A percentile compares a stretch with the other conserved stretches of the same genome.
phyloP scores from a whole-genome alignment of 2,888 invertebrate species.

The Drosophila aldrichi region DNA sequence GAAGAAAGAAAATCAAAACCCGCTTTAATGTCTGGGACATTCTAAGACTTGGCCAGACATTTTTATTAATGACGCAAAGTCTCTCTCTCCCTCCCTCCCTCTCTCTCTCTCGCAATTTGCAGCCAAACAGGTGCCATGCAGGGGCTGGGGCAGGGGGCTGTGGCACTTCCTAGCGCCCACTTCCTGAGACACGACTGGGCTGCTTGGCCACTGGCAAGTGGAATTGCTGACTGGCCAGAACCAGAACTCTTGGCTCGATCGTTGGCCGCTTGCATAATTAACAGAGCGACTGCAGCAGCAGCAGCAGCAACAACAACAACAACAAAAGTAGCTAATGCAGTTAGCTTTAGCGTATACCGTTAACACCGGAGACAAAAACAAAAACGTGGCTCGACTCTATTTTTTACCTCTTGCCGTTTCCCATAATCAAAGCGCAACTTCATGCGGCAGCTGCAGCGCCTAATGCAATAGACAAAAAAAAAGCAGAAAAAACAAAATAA shows the following conservation, averaged over 20 bases:
- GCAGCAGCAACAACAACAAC: slow-evolving; percentile 11
- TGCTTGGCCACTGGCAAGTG: slow-evolving; percentile 8
- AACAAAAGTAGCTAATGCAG: slow-evolving; percentile 65
- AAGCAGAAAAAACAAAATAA: slow-evolving; percentile 77
- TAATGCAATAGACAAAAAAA: slow-evolving; percentile 70
- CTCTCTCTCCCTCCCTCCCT: slow-evolving; percentile 19
- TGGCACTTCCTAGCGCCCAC: slow-evolving; percentile 61
- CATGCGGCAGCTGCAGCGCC: slow-evolving; percentile 46
- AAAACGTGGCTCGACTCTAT: slow-evolving; percentile 9
- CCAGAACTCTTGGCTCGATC: slow-evolving; percentile 52
- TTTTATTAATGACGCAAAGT: slow-evolving; percentile 79
- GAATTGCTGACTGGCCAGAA: slow-evolving; percentile 46
- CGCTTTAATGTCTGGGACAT: slow-evolving; percentile 72
- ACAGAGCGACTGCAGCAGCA: slow-evolving; percentile 45
- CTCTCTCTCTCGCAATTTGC: slow-evolving; percentile 3
- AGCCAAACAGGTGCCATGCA: slow-evolving; percentile 52
- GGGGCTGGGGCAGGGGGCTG: neutral
- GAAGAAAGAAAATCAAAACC: slow-evolving; percentile 35
- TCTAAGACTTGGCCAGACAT: slow-evolving; percentile 77
- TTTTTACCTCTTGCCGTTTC: slow-evolving; percentile 29
- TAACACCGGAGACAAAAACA: slow-evolving; percentile 42
- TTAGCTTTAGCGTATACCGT: slow-evolving; percentile 69
- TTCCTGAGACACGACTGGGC: slow-evolving; percentile 49
- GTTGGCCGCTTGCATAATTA: slow-evolving; percentile 67
- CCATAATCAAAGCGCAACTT: slow-evolving; percentile 73